Percentiles rank a stretch among this genome's conserved stretches.
These are phyloP conservation scores for Ceratina calcarata DNA, from an alignment of 1,140 invertebrate genomes.

Conservation along the genomic window DNA sequence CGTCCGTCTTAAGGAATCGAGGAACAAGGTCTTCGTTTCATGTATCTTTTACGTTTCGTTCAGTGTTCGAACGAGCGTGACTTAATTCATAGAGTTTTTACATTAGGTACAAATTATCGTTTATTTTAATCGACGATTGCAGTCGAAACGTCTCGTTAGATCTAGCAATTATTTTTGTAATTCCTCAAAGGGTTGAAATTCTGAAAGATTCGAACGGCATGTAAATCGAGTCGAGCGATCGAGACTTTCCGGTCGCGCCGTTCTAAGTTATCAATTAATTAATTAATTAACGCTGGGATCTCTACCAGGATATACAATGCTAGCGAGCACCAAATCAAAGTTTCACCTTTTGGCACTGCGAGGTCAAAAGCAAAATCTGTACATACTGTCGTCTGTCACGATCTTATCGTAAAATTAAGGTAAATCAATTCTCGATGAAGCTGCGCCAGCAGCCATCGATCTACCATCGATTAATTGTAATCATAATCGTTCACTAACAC, in stretches of 20 bases:
- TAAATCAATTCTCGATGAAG: background rate
- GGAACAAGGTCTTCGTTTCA: too few species aligned
- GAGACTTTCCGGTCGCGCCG: too few species aligned
- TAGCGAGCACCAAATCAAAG: conserved; percentile 70
- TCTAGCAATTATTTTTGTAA: too few species aligned
- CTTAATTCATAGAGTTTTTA: conserved; percentile 17
- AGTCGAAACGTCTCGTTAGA: too few species aligned
- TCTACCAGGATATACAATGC: conserved; percentile 60
- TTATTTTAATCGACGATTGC: conserved; percentile 2
- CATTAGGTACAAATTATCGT: background rate
- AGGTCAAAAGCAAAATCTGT: conserved; percentile 48
- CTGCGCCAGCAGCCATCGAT: background rate
- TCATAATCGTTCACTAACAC: background rate
- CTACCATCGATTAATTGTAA: background rate
- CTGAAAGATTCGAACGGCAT: too few species aligned
- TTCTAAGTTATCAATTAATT: conserved; percentile 26
- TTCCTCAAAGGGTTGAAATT: too few species aligned
- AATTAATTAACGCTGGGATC: conserved; percentile 32
- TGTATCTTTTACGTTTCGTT: background rate
- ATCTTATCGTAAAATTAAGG: background rate
- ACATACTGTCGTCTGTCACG: conserved; percentile 40
- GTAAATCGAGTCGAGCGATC: too few species aligned
- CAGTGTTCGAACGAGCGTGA: conserved; percentile 8
- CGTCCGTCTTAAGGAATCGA: too few species aligned
- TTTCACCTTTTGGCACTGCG: conserved; percentile 50